Evolutionary conservation across 2,113 vertebrate species (phyloP).

Genomic region (Oceanites oceanicus): DNA sequence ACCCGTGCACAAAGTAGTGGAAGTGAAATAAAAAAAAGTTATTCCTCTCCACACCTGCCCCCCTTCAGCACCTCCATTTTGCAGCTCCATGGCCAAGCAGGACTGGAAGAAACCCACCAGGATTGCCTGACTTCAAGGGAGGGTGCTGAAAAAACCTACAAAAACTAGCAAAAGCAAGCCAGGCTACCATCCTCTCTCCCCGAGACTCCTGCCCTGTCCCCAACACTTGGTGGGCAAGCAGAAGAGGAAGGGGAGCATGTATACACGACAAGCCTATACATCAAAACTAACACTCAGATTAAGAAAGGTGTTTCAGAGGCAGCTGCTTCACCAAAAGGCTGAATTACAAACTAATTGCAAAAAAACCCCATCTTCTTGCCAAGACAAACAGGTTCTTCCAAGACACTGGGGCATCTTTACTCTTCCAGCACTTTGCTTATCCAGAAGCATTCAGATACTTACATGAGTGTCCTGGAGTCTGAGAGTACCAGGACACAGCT

Average conservation of each 20-base stretch:
- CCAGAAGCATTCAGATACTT: neutral
- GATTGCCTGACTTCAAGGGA: neutral
- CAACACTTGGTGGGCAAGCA: neutral
- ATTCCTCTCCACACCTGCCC: neutral
- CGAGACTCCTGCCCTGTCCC: neutral
- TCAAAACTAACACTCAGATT: neutral
- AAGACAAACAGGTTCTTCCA: neutral
- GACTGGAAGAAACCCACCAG: fast-evolving
- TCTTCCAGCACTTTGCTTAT: neutral
- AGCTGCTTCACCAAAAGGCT: neutral
- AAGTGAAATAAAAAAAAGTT: neutral
- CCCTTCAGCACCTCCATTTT: neutral
- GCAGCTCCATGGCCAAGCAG: neutral
- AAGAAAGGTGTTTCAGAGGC: neutral
- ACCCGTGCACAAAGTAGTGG: neutral
- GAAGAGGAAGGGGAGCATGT: neutral
- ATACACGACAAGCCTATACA: neutral
- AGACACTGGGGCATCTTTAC: neutral
- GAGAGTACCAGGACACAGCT: neutral
- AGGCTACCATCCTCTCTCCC: neutral
- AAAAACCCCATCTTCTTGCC: neutral
- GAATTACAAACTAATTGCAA: neutral
- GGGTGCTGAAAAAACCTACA: neutral
- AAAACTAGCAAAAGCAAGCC: neutral
- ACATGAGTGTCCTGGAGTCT: neutral